Base-by-base conservation (phyloP, 2,888 invertebrate genomes). In the Plemyria rubiginata region DNA sequence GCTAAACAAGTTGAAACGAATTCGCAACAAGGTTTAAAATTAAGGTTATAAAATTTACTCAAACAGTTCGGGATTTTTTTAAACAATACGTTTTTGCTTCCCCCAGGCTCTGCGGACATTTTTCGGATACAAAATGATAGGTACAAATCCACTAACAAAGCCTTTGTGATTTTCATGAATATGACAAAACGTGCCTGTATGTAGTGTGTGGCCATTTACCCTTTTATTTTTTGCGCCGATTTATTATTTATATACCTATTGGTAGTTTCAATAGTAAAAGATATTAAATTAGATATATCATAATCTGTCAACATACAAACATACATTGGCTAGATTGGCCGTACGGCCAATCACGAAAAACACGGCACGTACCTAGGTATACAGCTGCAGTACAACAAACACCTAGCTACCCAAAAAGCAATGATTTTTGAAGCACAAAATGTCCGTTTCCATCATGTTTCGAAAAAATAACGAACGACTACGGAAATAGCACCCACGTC, bases 391-490 rank as follows among this genome's bases (percentile, higher is more conserved):
- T 32, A 32, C 8, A 32, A 32, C 32, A 32, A 22, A 38, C 36
- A 9, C 6, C 9, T 38, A 16, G 16, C 9, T 45, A 16, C 45
- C 7, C 22, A 43, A 59, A 60, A 54, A 13, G n/a, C 54, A 54
- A 60, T 54, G 59, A 54, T 54, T 54, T 60, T 60, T 60, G 28
- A 29, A 49, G 6, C 54, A 53, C 29, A 22, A 22, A n/a, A 12
- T 22, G 52, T 48, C 55, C 49, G 48, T 64, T 69, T 70, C 66
- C 69, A 73, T 70, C 71, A 65, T 64, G 67, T 70, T 71, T 70
- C 54, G 58, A 54, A 71, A 68, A 76, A 76, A 73, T 71, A 38
- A 48, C 67, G 60, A 57, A 38, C 51, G 62, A 60, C 48, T 64
- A 40, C 56, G 51, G 55, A 70, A 67, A 60, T 68, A 68, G 67